Base-by-base conservation (phyloP, 2,113 vertebrate species). In the Ptychochromis oligacanthus region DNA sequence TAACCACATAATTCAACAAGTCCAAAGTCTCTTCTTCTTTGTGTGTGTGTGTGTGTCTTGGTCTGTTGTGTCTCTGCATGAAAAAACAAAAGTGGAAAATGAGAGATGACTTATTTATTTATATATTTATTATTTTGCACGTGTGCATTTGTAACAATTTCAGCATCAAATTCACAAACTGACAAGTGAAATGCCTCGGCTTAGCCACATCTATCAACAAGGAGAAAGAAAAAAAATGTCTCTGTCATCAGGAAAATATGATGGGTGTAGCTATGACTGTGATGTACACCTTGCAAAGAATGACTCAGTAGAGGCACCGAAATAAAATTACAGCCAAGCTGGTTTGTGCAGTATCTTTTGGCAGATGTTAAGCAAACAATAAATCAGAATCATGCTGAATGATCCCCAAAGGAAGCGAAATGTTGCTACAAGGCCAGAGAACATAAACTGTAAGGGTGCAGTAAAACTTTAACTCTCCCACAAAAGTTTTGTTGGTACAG, bases 101-200 rank as follows among this genome's bases (percentile, higher is more conserved):
- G 74, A 22, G 12, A 76, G n/a, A 58, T 36, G 22, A 75, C 75
- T 75, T 58, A 40, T 86, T 59, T 31, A 3, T 31, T 31, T 31
- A n/a, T n/a, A n/a, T n/a, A 75, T 77, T 75, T 58, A 40, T 86
- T 59, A 75, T 58, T 80, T 54, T 67, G 36, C 77, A 80, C 57
- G 46, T 88, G 86, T 70, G 17, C 80, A 79, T 88, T 85, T 88
- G 76, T 84, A 78, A 84, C 70, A 80, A 83, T 87, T 77, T 72
- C 15, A 4, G 12, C 52, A 57, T 88, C 60, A 76, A 82, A 58
- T 79, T 78, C 43, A 43, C 1, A 49, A 34, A 75, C 22, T 43
- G 90, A 87, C 77, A 75, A 70, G 80, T 55, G 57, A 81, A 76
- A 57, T 14, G 6, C 86, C 56, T n/a, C 2, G 1, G 34, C 64